Evolutionary conservation across 2,888 invertebrate genomes (phyloP), one percentile per base, ranked within the genome.

Genomic region (Harmothoe impar): DNA sequence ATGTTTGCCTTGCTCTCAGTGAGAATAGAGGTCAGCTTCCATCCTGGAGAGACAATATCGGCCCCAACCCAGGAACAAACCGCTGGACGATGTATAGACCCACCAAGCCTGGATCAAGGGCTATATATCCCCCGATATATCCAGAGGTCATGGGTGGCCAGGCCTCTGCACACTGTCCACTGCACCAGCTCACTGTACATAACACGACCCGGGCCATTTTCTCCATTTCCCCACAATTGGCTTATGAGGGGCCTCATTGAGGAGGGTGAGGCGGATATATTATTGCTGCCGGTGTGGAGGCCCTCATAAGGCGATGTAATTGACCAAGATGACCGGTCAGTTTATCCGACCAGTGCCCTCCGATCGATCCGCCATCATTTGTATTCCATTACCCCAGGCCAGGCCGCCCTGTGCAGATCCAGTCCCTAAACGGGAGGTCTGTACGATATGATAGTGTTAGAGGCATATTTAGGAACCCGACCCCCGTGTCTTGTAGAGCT

Each of bases 261-360:
- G 29, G 29, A 72, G 72, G 31, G 72, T 25, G 62, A 43, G 35
- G 25, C 43, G 35, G 33, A 43, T 81, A 43, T 81, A 81, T 81
- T 43, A 81, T 43, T n/a, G 23, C 81, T 12, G 81, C 0, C 43
- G 25, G 35, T 35, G 33, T 12, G 15, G 35, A 35, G 20, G 17
- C 35, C 43, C 43, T 81, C 81, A 81, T 81, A 81, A 81, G 81
- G 43, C 81, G 17, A 20, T 17, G 35, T 81, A 81, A 81, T 81
- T 81, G 81, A 35, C 35, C n/a, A 17, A 10, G 43, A 43, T 81
- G 81, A 81, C 81, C 81, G 81, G 35, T 81, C 81, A 81, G 43
- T 81, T 81, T 81, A 81, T 33, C 81, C 43, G 35, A 17, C 35
- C 72, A 43, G 5, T 20, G 23, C 43, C 20, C 81, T 15, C 35